Percentiles rank a stretch among this genome's conserved stretches.
Evolutionary conservation across 1,140 invertebrate species (phyloP).

Genomic region (Sesamia nonagrioides): DNA sequence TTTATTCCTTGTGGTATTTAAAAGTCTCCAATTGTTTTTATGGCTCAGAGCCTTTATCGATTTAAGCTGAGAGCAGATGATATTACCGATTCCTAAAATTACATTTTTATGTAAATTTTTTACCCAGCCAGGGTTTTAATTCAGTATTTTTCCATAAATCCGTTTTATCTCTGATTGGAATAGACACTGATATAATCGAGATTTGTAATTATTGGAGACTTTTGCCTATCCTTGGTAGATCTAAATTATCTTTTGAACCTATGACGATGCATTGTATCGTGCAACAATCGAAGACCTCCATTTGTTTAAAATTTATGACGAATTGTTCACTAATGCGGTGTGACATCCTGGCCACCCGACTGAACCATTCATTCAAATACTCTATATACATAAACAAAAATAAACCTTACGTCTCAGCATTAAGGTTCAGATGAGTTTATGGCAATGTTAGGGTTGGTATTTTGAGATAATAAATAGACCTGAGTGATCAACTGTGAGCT

Average conservation of each 20-base stretch:
- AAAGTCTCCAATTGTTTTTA: too few relatives aligned
- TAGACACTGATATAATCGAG: too few relatives aligned
- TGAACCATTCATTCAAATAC: background rate
- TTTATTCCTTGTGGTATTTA: too few relatives aligned
- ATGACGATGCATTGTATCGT: constrained; percentile 33
- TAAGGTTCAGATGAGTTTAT: background rate
- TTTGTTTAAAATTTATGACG: constrained; percentile 36
- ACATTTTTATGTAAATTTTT: too few relatives aligned
- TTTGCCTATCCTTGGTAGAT: background rate
- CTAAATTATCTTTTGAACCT: background rate
- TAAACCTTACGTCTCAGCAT: background rate
- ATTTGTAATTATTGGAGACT: too few relatives aligned
- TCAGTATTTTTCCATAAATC: too few relatives aligned
- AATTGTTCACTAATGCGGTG: constrained; percentile 29
- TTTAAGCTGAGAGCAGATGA: too few relatives aligned
- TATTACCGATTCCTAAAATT: too few relatives aligned
- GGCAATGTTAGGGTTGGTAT: constrained; percentile 23
- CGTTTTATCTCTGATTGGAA: too few relatives aligned
- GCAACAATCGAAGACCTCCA: constrained; percentile 29
- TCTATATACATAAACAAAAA: background rate
- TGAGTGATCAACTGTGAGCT: background rate
- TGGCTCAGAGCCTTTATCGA: too few relatives aligned
- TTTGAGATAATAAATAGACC: constrained; percentile 31
- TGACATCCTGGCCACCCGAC: constrained; percentile 30
- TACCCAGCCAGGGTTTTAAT: too few relatives aligned